Evolutionary conservation across 2,797 vertebrate species (phyloP).

Genomic region (Rhabdomys pumilio): DNA sequence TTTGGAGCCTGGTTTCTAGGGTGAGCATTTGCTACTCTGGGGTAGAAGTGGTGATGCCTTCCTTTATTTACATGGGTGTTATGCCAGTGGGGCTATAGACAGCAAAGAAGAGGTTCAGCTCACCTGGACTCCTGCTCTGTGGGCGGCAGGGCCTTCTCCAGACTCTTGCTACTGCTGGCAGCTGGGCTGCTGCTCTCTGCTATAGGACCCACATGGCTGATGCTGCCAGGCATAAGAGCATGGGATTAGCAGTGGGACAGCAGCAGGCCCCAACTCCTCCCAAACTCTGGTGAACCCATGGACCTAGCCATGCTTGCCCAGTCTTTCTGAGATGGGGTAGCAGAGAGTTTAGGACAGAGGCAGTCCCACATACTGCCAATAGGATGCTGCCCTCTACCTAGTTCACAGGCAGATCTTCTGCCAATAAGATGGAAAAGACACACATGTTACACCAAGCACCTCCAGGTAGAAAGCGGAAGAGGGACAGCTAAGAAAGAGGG

Average conservation of each 20-base stretch:
- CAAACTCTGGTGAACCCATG: not conserved
- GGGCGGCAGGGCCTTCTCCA: conserved; percentile 86
- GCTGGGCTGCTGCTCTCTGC: conserved; percentile 96
- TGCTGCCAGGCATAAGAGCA: conserved; percentile 88
- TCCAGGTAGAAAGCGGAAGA: not conserved
- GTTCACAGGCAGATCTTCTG: not conserved
- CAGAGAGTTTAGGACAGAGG: not conserved
- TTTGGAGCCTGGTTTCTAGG: not conserved
- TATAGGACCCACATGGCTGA: conserved; percentile 97
- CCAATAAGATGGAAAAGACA: not conserved
- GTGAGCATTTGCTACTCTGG: not conserved
- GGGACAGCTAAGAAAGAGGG: not conserved
- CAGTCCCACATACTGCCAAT: not conserved
- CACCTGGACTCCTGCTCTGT: conserved; percentile 92
- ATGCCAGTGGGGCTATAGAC: not conserved
- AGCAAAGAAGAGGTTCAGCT: conserved; percentile 64
- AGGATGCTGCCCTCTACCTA: conserved; percentile 10
- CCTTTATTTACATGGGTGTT: not conserved
- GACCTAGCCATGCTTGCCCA: not conserved
- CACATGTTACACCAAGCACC: not conserved
- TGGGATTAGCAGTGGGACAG: not conserved
- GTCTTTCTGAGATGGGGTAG: not conserved
- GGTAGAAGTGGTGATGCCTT: not conserved
- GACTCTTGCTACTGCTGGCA: conserved; percentile 93
- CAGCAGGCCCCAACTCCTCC: conserved; percentile 12